Base-by-base conservation (phyloP, 1,140 invertebrate species). In the Cryptotermes secundus region DNA sequence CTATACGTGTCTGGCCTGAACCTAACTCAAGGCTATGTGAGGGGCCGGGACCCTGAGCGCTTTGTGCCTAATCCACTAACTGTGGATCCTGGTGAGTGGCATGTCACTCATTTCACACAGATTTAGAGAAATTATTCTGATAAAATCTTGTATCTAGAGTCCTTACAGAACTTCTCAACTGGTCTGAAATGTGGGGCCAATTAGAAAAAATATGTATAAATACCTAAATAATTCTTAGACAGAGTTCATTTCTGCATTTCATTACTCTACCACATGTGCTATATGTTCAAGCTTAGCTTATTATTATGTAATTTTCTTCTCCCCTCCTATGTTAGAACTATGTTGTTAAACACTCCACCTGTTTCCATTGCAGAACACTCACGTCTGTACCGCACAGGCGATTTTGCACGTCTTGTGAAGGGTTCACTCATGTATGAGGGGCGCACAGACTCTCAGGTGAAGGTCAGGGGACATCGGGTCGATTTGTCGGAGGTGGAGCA, bases 401-500 rank as follows among this genome's bases (percentile, higher is more conserved):
- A 97, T 88, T 97, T 94, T 87, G 96, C 95, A 0, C 92, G 92
- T 26, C 90, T 97, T 14, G 90, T 93, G n/a, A 95, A 96, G 83
- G 94, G 92, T 1, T 90, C 91, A 31, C 87, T 96, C 42, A 87
- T 96, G 79, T 97, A 95, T 87, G 95, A 97, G 87, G 96, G 96
- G 0, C 92, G 96, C 65, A 94, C 94, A 0, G 96, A 97, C 89
- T 95, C 95, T 0, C 96, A 97, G 89, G 92, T 97, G 0, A 97
- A 97, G 90, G 94, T 97, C 22, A 90, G 96, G 83, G 96, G 96
- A 24, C 95, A 97, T 87, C 90, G 96, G 34, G 95, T 97, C 0
- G 96, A 97, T 87, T 89, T 97, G n/a, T 91, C 92, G 0, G 96
- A 97, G 91, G 93, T 97, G 14, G 95, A 97, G 87, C 92, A 93